Percentiles rank a stretch among this genome's conserved stretches.
Evolutionary conservation across 2,113 vertebrate species (phyloP).

Genomic region (Picathartes gymnocephalus): DNA sequence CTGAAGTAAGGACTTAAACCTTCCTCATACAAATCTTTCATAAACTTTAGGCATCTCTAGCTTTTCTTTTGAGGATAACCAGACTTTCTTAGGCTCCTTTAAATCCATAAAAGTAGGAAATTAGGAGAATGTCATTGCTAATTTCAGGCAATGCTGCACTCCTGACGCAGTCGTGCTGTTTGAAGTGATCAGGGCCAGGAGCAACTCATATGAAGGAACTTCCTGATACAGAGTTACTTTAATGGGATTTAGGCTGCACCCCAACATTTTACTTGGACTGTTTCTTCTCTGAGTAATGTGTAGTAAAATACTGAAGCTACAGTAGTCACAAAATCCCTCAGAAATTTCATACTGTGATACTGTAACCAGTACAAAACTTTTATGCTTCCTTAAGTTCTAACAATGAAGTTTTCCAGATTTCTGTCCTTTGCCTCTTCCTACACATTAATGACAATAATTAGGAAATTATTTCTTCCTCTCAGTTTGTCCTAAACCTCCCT

Average conservation of each 20-base stretch:
- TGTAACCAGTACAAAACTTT: neutral
- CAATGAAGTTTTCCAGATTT: neutral
- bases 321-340: neutral
- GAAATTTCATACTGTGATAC: neutral
- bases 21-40: neutral
- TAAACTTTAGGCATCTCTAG: neutral
- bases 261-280: neutral
- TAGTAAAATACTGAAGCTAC: neutral
- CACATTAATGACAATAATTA: neutral
- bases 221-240: neutral
- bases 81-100: neutral
- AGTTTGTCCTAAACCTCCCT: neutral
- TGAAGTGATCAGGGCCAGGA: neutral
- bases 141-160: neutral
- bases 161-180: accelerated
- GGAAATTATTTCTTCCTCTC: neutral
- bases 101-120: neutral
- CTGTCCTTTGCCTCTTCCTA: neutral
- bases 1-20: constrained; percentile 83
- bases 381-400: neutral
- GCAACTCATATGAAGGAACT: neutral
- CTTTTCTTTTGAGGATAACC: neutral
- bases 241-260: neutral
- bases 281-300: neutral
- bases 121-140: neutral